Percentiles rank a stretch among this genome's conserved stretches.
Conservation (phyloP, 2,888 invertebrate genomes). For the Dioctria rufipes region DNA sequence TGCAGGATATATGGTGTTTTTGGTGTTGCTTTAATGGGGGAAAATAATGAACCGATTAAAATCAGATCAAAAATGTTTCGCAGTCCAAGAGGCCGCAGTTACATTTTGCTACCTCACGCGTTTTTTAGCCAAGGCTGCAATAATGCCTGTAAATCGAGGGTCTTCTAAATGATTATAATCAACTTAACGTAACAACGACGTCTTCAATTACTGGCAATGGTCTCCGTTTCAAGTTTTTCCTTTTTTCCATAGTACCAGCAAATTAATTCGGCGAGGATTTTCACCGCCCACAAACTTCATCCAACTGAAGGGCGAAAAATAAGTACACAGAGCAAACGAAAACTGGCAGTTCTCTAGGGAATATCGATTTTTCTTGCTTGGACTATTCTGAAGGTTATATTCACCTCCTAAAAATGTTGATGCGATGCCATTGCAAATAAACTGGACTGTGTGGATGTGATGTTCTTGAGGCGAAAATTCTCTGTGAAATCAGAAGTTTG, state of each 20-base stretch:
- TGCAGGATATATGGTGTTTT: conserved; percentile 4
- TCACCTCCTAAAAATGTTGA: conserved; percentile 44
- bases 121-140: conserved; percentile 6
- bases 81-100: not conserved
- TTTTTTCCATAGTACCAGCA: conserved; percentile 3
- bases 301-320: conserved; percentile 25
- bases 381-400: conserved; percentile 10
- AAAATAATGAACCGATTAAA: conserved; percentile 51
- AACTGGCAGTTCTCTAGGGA: conserved; percentile 44
- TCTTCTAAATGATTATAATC: conserved; percentile 49
- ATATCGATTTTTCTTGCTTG: conserved; percentile 37
- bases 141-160: conserved; percentile 39
- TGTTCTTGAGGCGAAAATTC: not conserved
- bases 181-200: conserved; percentile 50
- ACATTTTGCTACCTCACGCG: conserved; percentile 1
- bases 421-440: conserved; percentile 16
- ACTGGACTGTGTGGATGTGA: not conserved
- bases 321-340: conserved; percentile 34
- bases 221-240: conserved; percentile 18
- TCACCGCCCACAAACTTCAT: conserved; percentile 8
- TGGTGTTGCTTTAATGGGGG: conserved; percentile 15
- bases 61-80: conserved; percentile 48
- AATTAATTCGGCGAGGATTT: conserved; percentile 52
- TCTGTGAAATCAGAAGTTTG: conserved; percentile 36
- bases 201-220: conserved; percentile 51